Conservation (phyloP, 2,797 vertebrate species). For the Amblyraja radiata region DNA sequence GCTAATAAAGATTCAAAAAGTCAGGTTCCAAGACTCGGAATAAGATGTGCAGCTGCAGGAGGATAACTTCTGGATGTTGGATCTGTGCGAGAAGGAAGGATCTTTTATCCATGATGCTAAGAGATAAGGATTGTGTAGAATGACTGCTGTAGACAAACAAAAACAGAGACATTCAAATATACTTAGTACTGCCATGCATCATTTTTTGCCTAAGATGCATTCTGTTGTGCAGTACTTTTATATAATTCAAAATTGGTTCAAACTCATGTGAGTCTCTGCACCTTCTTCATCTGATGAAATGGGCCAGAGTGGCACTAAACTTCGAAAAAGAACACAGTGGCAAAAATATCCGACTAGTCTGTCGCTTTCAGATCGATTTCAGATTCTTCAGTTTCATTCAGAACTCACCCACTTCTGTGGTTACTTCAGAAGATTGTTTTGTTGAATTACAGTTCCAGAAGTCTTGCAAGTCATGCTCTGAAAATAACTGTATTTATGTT, state of each 20-base stretch:
- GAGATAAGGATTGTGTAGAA: no score
- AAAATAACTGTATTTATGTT: background rate
- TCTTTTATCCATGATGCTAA: no score
- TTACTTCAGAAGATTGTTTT: slow-evolving; percentile 26
- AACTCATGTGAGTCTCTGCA: background rate
- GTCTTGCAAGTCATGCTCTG: background rate
- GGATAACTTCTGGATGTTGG: background rate
- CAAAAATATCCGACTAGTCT: background rate
- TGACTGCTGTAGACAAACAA: background rate
- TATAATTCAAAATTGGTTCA: background rate
- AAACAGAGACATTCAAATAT: background rate
- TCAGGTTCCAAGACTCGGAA: background rate
- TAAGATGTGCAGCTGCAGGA: background rate
- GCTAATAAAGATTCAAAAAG: background rate
- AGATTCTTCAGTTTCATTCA: background rate
- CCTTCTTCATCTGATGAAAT: background rate
- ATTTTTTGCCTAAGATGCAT: background rate
- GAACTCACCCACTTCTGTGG: background rate
- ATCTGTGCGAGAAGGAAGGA: background rate
- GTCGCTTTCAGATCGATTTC: background rate
- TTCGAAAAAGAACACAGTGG: background rate
- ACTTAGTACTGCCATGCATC: no score
- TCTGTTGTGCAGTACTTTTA: background rate
- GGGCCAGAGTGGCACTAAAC: no score
- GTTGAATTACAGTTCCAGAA: slow-evolving; percentile 1